Base-by-base conservation (phyloP, 2,797 vertebrate genomes). In the Steatocranus sp. region DNA sequence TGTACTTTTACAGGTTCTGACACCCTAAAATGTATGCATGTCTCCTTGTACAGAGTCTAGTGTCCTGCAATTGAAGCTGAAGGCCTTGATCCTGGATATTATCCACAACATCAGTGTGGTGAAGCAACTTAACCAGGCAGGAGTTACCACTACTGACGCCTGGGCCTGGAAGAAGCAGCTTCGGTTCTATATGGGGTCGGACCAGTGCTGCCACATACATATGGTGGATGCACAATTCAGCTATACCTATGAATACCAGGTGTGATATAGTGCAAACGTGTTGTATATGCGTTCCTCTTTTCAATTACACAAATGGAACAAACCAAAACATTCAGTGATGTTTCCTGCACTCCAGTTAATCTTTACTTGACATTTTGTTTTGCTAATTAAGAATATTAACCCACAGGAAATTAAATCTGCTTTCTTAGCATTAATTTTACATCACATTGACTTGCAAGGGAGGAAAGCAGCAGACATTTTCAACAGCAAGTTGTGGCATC, bases 241-340 rank as follows among this genome's bases (percentile, higher is more conserved):
- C 79, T 99, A 99, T 82, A 99, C 98, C 2, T 99, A 99, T 0
- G 98, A 99, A 90, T 99, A 99, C 94, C 99, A 99, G 99, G 98
- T 98, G 87, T 46, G 82, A 54, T 17, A 68, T 5, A 25, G n/a
- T 17, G 51, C 20, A 46, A 7, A 36, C 3, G 9, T 43, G 20
- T 20, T 8, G 8, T 58, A 18, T 27, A 61, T 9, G n/a, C 6
- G 2, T 8, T 73, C 23, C 41, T 41, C 15, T 41, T 53, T 17
- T 34, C 25, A 27, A 32, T 20, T 30, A 68, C 6, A 61, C 3
- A 23, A 73, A 9, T 8, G n/a, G 41, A 41, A 78, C 54, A 18
- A n/a, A 63, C 43, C n/a, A 25, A 49, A 63, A 36, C 18, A 61
- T 14, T 20, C 48, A 48, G 5, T 73, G 66, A 30, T 46, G 23